Base-by-base conservation (phyloP, 2,797 vertebrate genomes). In the Morelia viridis region DNA sequence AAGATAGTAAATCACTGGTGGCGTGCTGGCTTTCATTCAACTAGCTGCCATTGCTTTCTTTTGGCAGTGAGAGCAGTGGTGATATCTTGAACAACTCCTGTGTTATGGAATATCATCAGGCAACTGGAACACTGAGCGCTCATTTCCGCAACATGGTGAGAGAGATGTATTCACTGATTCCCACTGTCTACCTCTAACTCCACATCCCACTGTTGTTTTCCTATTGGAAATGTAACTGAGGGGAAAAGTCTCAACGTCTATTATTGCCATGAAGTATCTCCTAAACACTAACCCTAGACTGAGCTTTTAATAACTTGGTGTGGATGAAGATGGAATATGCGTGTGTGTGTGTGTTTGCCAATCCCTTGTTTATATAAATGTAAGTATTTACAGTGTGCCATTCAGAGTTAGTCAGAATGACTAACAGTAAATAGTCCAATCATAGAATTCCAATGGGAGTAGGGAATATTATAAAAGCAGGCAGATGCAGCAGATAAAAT, bases 61-160 rank as follows among this genome's bases (percentile, higher is more conserved):
- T 0, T 0, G 95, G 68, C 97, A 99, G 99, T 80, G 99, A 99
- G 94, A 99, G 98, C 97, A 99, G 99, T 0, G 99, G 99, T 9
- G 99, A 99, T 96, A 99, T 99, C 96, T 96, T 99, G 86, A 99
- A 99, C 95, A 99, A 99, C 95, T 99, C 98, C 96, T 99, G 99
- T 0, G 99, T 99, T n/a, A 99, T 99, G 99, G 99, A 99, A 93
- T 99, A 97, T 91, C 99, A 99, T 95, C 98, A 98, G 85, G 98
- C 98, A 93, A 98, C 97, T 0, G 97, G 97, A 24, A 98, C 97
- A 0, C 97, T 98, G 92, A 99, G 98, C 0, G 99, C 99, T 15
- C 98, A 99, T 95, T 98, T 98, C 95, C 97, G 98, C 92, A 98
- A 97, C 96, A 97, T 98, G 99, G 99, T 99, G 96, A 98, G 95